Evolutionary conservation across 2,888 invertebrate species (phyloP).

Genomic region (Acrobasis consociella): DNA sequence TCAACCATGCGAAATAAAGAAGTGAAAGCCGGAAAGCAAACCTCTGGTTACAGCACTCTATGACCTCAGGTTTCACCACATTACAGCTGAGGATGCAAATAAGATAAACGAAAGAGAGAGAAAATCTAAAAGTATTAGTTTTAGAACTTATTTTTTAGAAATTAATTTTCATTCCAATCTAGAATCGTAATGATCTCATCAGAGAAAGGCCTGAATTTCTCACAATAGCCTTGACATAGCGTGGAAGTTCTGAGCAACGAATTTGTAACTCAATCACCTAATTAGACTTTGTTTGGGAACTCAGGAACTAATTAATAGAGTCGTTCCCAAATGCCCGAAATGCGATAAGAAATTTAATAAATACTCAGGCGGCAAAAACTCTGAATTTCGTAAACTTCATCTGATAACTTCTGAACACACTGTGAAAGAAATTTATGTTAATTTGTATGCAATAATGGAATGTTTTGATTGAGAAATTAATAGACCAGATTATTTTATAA

Average conservation of each 20-base stretch:
- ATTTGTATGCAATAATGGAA: neutral
- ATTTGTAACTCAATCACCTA: conserved; percentile 72
- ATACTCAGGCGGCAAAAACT: neutral
- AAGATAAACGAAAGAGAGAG: too few species aligned
- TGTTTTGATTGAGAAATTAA: neutral
- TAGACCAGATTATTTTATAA: neutral
- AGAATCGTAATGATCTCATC: neutral
- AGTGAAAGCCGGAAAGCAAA: too few species aligned
- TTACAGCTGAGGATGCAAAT: too few species aligned
- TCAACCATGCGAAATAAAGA: too few species aligned
- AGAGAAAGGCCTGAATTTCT: conserved; percentile 20
- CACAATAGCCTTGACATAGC: conserved; percentile 51
- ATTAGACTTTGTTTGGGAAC: conserved; percentile 67
- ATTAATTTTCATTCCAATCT: too few species aligned
- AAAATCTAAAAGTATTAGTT: too few species aligned
- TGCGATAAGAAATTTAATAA: conserved; percentile 5
- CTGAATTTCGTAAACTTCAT: neutral
- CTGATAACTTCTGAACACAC: neutral
- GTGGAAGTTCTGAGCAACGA: conserved; percentile 42
- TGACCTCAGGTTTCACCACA: too few species aligned
- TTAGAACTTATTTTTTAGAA: too few species aligned
- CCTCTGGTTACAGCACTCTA: too few species aligned
- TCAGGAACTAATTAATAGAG: conserved; percentile 54
- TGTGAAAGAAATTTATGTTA: neutral
- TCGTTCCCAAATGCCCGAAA: conserved; percentile 27